These are phyloP conservation scores for Piezodorus guildinii DNA, from an alignment of 1,140 invertebrate species.

Conservation along the genomic window DNA sequence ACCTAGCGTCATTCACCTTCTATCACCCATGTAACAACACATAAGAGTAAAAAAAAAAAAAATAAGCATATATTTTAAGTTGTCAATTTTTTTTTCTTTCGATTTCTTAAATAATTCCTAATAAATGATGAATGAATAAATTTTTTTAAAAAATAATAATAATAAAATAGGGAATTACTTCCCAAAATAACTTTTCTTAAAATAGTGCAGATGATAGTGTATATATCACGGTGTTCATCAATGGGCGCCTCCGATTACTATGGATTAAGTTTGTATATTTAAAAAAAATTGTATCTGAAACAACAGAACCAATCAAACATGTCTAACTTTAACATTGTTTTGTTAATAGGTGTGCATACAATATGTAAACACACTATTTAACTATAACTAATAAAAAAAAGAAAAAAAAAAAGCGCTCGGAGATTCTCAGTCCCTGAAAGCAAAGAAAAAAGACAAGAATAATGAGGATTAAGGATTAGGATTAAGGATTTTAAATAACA, in stretches of 20 bases:
- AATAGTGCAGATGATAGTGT: not conserved
- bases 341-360: not conserved
- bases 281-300: conserved; percentile 21
- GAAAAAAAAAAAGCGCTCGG: not conserved
- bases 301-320: conserved; percentile 19
- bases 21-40: conserved; percentile 24
- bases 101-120: not conserved
- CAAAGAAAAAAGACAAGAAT: conserved; percentile 17
- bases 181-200: not conserved
- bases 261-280: not conserved
- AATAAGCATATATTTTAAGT: conserved; percentile 19
- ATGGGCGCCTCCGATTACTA: too few relatives aligned
- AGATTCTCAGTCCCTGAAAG: conserved; percentile 19
- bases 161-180: not conserved
- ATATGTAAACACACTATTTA: too few relatives aligned
- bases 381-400: too few relatives aligned
- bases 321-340: conserved; percentile 6
- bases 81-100: conserved; percentile 6
- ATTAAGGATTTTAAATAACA: not conserved
- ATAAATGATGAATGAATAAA: not conserved
- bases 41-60: conserved; percentile 21
- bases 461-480: conserved; percentile 3
- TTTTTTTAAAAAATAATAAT: not conserved
- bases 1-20: conserved; percentile 21
- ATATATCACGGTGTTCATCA: too few relatives aligned